A percentile compares a stretch with the other conserved stretches of the same genome.
These are phyloP conservation scores for Cabera pusaria DNA, from an alignment of 2,888 invertebrate genomes.

Conservation along the genomic window DNA sequence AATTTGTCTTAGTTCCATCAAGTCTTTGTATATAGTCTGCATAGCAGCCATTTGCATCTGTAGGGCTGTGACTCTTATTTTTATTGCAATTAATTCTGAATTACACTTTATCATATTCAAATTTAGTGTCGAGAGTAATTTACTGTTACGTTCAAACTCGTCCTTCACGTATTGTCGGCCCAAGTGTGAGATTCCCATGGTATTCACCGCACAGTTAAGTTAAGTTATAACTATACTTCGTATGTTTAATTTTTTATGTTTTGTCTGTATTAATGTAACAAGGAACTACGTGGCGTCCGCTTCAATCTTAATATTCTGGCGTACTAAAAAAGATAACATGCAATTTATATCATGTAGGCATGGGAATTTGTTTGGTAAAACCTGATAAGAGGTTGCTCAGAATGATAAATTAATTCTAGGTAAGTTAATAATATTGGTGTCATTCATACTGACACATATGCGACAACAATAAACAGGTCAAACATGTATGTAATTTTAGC, in stretches of 20 bases:
- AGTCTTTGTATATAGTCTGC: conserved; percentile 49
- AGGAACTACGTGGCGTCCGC: no score
- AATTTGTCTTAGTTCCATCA: conserved; percentile 60
- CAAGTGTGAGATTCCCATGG: conserved; percentile 13
- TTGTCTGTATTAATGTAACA: no score
- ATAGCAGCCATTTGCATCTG: conserved; percentile 51
- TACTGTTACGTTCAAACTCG: conserved; percentile 43
- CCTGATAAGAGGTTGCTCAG: conserved; percentile 9
- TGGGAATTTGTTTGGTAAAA: conserved; percentile 3
- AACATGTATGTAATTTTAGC: no score
- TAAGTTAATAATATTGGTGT: no score
- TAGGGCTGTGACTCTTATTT: conserved; percentile 51
- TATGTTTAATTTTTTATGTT: no score
- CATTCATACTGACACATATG: no score
- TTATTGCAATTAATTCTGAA: conserved; percentile 44
- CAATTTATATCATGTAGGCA: conserved; percentile 17
- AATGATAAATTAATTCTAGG: no score
- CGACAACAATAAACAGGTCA: no score
- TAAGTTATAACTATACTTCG: no score
- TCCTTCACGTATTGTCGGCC: conserved; percentile 39
- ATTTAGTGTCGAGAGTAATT: conserved; percentile 45
- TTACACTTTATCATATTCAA: conserved; percentile 44
- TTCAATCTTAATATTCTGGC: conserved; percentile 14
- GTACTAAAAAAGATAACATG: conserved; percentile 15
- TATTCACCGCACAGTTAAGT: conserved; percentile 8